Evolutionary conservation across 2,888 invertebrate genomes (phyloP).

Genomic region (Leucophora obtusa): DNA sequence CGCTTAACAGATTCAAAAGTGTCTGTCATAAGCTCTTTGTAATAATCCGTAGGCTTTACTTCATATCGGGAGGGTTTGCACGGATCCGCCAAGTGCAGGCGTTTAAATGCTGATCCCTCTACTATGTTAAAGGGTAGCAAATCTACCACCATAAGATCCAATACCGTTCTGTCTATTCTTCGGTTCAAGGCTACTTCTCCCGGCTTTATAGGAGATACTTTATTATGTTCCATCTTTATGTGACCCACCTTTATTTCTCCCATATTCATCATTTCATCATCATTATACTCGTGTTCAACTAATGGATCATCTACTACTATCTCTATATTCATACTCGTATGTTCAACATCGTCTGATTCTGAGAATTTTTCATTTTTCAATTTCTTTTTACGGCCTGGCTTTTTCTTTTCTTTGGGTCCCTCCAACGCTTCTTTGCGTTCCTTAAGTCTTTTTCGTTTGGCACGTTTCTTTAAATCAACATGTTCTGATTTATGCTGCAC

Average conservation of each 20-base stretch:
- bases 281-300: slow-evolving; percentile 20
- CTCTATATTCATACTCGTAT: slow-evolving; percentile 38
- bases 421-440: slow-evolving; percentile 54
- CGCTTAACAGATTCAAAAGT: slow-evolving; percentile 47
- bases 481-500: slow-evolving; percentile 39
- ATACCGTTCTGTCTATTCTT: slow-evolving; percentile 49
- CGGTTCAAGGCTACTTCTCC: slow-evolving; percentile 39
- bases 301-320: slow-evolving; percentile 47
- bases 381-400: slow-evolving; percentile 53
- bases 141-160: slow-evolving; percentile 56
- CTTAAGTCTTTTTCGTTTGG: slow-evolving; percentile 52
- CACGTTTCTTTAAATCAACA: slow-evolving; percentile 53
- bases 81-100: slow-evolving; percentile 47
- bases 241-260: background rate
- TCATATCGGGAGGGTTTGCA: slow-evolving; percentile 24
- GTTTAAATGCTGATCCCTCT: slow-evolving; percentile 55
- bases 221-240: slow-evolving; percentile 35
- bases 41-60: slow-evolving; percentile 48
- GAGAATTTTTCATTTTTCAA: slow-evolving; percentile 35
- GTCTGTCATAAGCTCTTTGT: slow-evolving; percentile 49
- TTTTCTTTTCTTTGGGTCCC: slow-evolving; percentile 51
- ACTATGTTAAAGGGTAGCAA: slow-evolving; percentile 50
- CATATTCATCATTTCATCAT: slow-evolving; percentile 34
- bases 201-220: background rate
- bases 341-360: slow-evolving; percentile 47